Evolutionary conservation across 2,888 invertebrate genomes (phyloP).

Genomic region (Macrosoma leucophasiata): DNA sequence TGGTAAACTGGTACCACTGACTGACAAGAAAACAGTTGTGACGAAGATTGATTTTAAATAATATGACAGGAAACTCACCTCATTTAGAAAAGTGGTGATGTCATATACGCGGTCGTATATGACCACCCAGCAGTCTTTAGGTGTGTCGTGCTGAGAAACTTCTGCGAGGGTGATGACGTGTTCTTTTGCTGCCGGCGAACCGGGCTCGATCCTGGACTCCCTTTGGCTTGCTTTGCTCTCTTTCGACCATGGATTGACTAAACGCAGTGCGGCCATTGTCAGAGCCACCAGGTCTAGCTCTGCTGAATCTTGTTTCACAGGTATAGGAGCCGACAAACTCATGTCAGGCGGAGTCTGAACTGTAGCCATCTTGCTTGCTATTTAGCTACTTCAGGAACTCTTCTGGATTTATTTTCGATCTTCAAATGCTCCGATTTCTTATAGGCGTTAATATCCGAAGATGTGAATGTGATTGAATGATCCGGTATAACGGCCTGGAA

Average conservation of each 20-base stretch:
- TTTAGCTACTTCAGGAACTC: too few relatives aligned
- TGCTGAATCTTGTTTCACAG: conserved; percentile 46
- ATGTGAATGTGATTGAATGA: too few relatives aligned
- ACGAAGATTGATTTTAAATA: conserved; percentile 3
- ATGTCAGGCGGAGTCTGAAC: conserved; percentile 54
- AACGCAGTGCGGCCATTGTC: conserved; percentile 66
- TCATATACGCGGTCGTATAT: conserved; percentile 91
- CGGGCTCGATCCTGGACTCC: conserved; percentile 41
- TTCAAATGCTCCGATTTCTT: too few relatives aligned
- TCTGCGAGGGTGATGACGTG: conserved; percentile 80
- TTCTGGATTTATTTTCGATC: too few relatives aligned
- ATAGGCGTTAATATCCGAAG: too few relatives aligned
- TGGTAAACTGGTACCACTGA: too few relatives aligned
- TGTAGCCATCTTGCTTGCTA: conserved; percentile 47
- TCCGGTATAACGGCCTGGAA: too few relatives aligned
- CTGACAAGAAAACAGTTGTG: too few relatives aligned
- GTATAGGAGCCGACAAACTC: conserved; percentile 45
- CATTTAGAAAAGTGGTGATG: conserved; percentile 83
- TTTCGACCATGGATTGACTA: conserved; percentile 61
- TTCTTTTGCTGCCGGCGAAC: conserved; percentile 53
- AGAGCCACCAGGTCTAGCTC: conserved; percentile 60
- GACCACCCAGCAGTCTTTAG: conserved; percentile 88
- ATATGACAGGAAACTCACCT: conserved; percentile 75
- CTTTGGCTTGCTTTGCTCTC: conserved; percentile 42
- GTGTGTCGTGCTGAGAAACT: conserved; percentile 83